Evolutionary conservation across 2,888 invertebrate genomes (phyloP).

Genomic region (Drosophila imparisetae): DNA sequence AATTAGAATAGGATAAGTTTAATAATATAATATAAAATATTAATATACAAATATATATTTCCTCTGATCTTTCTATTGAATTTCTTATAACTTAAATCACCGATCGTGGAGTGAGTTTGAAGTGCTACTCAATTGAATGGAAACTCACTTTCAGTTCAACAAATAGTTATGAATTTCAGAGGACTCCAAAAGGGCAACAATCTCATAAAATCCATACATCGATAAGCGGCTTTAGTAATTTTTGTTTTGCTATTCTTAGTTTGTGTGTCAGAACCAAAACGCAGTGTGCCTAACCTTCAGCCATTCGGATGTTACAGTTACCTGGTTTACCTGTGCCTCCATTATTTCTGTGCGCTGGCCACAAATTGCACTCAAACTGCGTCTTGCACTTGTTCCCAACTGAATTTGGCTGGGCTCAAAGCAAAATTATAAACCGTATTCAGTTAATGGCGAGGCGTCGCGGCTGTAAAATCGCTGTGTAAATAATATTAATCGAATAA

Average conservation of each 20-base stretch:
- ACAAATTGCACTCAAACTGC: constrained; percentile 62
- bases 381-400: constrained; percentile 44
- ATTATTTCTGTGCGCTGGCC: constrained; percentile 58
- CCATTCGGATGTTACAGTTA: constrained; percentile 66
- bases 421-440: constrained; percentile 40
- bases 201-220: constrained; percentile 10
- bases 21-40: background rate
- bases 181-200: background rate
- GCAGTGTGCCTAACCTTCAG: constrained; percentile 65
- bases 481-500: constrained; percentile 8
- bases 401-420: constrained; percentile 31
- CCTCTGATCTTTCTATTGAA: background rate
- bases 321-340: constrained; percentile 57
- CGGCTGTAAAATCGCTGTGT: constrained; percentile 57
- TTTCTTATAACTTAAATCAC: background rate
- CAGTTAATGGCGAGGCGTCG: constrained; percentile 71
- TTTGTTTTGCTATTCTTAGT: constrained; percentile 33
- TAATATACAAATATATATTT: background rate
- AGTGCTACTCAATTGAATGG: background rate
- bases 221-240: constrained; percentile 82
- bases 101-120: background rate
- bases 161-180: background rate
- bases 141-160: background rate
- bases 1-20: background rate
- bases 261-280: constrained; percentile 36